These are phyloP conservation scores for Myrmophylax atrothorax DNA, from an alignment of 2,113 vertebrate genomes.

Conservation along the genomic window DNA sequence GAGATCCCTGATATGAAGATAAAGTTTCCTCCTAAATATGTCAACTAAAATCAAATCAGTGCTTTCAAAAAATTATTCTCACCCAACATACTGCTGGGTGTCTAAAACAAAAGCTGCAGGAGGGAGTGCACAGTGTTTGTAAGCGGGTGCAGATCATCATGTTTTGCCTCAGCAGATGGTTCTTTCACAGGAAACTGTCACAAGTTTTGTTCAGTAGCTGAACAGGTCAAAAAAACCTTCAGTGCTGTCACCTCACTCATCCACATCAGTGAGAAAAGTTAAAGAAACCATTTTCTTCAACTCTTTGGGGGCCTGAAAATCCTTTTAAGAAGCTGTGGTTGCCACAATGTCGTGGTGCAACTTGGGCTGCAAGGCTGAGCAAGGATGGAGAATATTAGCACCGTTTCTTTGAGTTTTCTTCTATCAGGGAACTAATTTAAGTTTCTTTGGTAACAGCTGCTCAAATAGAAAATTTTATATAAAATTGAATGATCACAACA, in stretches of 20 bases:
- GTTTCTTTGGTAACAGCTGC: neutral
- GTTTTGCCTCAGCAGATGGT: neutral
- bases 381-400: neutral
- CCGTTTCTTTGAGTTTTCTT: neutral
- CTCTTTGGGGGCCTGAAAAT: neutral
- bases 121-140: accelerated
- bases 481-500: neutral
- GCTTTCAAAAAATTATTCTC: neutral
- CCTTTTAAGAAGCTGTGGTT: neutral
- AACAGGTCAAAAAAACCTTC: neutral
- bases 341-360: neutral
- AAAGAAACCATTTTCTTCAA: neutral
- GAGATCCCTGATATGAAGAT: accelerated
- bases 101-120: neutral
- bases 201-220: neutral
- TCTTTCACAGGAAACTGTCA: constrained; percentile 37
- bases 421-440: neutral
- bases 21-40: neutral
- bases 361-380: neutral
- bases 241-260: neutral
- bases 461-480: neutral
- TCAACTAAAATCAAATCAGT: neutral
- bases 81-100: neutral
- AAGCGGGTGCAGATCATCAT: neutral
- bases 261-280: neutral